Conservation (phyloP, 2,888 invertebrate species). For the Acrocyrtus sp. region DNA sequence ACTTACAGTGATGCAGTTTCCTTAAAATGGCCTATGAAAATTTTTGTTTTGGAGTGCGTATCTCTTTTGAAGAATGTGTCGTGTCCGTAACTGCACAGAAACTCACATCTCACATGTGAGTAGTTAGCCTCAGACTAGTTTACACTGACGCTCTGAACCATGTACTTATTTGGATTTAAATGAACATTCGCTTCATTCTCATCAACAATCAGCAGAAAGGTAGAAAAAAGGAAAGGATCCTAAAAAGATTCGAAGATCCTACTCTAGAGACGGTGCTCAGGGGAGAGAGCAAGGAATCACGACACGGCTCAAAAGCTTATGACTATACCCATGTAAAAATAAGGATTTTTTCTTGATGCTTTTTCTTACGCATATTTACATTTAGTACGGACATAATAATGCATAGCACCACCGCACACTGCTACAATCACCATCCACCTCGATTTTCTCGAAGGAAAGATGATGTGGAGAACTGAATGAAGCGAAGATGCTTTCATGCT, state of each 20-base stretch:
- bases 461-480: too few relatives aligned
- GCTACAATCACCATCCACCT: too few relatives aligned
- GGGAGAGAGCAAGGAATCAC: not conserved
- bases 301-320: too few relatives aligned
- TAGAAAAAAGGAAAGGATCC: too few relatives aligned
- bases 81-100: not conserved
- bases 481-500: too few relatives aligned
- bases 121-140: not conserved
- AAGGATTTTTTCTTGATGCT: too few relatives aligned
- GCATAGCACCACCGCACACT: too few relatives aligned
- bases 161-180: constrained; percentile 34
- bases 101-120: constrained; percentile 5
- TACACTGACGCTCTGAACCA: constrained; percentile 9
- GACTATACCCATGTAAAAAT: too few relatives aligned
- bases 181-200: constrained; percentile 16
- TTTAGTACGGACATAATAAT: too few relatives aligned
- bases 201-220: constrained; percentile 1
- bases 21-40: not conserved
- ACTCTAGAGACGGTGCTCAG: not conserved
- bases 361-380: too few relatives aligned
- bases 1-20: not conserved
- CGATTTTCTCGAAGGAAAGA: too few relatives aligned
- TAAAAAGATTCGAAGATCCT: too few relatives aligned
- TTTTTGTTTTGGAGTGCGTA: not conserved
- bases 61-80: not conserved